phyloP scores from a whole-genome alignment of 2,888 invertebrate genomes.

The Pachycephus smyrnensis region DNA sequence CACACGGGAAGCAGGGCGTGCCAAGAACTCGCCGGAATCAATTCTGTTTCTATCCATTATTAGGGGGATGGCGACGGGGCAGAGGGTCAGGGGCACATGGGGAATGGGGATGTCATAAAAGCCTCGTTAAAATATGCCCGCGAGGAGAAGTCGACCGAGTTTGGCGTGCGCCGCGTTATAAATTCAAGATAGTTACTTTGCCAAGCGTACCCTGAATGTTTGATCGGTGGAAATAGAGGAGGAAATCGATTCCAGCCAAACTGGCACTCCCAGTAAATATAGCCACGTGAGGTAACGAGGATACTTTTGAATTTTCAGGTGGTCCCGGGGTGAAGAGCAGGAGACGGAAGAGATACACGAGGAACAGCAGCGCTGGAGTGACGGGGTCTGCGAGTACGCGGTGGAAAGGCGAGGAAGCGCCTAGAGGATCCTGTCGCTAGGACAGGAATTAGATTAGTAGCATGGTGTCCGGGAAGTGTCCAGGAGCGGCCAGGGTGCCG shows the following conservation, averaged over 20 bases:
- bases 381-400: not conserved
- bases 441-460: not conserved
- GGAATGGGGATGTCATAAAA: not conserved
- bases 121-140: not conserved
- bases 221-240: not conserved
- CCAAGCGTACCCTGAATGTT: not conserved
- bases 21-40: not conserved
- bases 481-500: not conserved
- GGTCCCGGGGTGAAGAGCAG: not conserved
- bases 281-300: not conserved
- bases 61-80: not conserved
- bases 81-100: not conserved
- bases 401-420: not conserved
- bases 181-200: not conserved
- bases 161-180: not conserved
- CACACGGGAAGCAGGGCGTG: not conserved
- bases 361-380: not conserved
- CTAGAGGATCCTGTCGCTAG: not conserved
- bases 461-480: constrained; percentile 2
- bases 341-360: not conserved
- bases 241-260: not conserved
- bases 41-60: not conserved
- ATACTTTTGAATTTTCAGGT: not conserved
- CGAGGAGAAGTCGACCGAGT: not conserved
- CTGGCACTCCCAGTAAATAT: not conserved